These are phyloP conservation scores for Chelonus insularis DNA, from an alignment of 1,140 invertebrate species.

Conservation along the genomic window DNA sequence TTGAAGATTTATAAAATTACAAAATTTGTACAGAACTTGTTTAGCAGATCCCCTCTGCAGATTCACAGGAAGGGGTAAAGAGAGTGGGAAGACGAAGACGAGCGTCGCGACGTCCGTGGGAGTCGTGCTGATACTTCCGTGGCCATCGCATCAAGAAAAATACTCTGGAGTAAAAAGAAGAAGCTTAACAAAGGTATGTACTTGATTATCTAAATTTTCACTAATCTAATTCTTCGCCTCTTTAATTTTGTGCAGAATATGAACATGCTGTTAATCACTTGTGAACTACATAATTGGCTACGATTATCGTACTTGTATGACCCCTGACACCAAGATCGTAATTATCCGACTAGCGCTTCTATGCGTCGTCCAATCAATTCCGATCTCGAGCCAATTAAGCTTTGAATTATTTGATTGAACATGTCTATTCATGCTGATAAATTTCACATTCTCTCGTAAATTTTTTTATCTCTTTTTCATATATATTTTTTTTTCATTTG, in stretches of 20 bases:
- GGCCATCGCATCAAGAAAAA: slow-evolving; percentile 24
- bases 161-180: background rate
- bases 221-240: background rate
- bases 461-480: background rate
- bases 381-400: no score
- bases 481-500: background rate
- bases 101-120: slow-evolving; percentile 19
- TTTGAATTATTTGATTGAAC: background rate
- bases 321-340: no score
- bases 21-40: slow-evolving; percentile 3
- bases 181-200: slow-evolving; percentile 6
- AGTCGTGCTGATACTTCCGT: slow-evolving; percentile 29
- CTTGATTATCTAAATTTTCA: background rate
- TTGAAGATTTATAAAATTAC: no score
- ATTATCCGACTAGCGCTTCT: no score
- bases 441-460: no score
- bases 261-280: no score
- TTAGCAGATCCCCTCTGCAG: background rate
- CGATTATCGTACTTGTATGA: no score
- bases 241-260: no score
- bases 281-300: no score
- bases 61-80: slow-evolving; percentile 16
- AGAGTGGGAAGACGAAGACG: slow-evolving; percentile 21
- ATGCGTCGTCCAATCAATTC: no score
- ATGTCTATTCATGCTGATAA: no score